Evolutionary conservation across 2,113 vertebrate genomes (phyloP).

Genomic region (Dasyornis broadbenti): DNA sequence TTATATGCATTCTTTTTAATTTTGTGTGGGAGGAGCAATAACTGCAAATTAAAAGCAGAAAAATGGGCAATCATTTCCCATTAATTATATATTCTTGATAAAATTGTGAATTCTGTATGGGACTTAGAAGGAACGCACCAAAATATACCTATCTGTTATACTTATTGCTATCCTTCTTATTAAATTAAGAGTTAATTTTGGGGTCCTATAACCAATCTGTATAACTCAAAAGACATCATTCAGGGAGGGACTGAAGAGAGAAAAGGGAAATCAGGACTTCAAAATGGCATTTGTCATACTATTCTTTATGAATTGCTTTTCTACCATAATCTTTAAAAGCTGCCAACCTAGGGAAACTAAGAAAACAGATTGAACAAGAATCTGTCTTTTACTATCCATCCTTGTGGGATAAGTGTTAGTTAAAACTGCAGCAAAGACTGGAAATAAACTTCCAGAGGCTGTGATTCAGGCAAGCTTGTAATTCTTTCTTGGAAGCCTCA

Average conservation of each 20-base stretch:
- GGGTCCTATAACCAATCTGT: background rate
- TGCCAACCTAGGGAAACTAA: background rate
- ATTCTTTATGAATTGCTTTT: background rate
- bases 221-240: background rate
- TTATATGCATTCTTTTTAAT: background rate
- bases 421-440: constrained; percentile 41
- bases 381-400: constrained; percentile 19
- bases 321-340: background rate
- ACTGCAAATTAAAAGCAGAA: background rate
- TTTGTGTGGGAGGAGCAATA: background rate
- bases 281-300: background rate
- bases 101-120: background rate
- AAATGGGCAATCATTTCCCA: background rate
- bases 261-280: background rate
- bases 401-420: constrained; percentile 16
- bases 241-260: background rate
- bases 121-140: background rate
- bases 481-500: constrained; percentile 17
- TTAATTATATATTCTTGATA: background rate
- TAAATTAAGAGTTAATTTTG: background rate
- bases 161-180: background rate
- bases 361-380: constrained; percentile 4
- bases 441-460: constrained; percentile 37
- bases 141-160: background rate
- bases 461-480: constrained; percentile 45